Percentiles rank a stretch among this genome's conserved stretches.
phyloP scores from a whole-genome alignment of 2,113 vertebrate species.

The Mellivora capensis region DNA sequence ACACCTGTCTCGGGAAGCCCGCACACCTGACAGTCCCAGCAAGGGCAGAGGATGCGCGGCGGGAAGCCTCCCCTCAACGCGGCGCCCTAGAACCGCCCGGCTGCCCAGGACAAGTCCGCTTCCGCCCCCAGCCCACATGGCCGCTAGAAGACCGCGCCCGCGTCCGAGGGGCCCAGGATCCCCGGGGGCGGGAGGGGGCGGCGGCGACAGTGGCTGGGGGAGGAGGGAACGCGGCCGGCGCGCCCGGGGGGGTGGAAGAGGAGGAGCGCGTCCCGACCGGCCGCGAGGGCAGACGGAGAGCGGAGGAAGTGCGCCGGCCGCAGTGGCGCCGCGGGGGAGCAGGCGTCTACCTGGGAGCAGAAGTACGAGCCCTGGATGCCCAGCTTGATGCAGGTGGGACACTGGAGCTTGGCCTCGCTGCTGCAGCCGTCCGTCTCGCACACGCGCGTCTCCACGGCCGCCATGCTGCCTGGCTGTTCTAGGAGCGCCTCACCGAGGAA shows the following conservation, averaged over 20 bases:
- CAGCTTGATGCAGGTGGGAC: slow-evolving; percentile 98
- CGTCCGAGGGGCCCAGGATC: neutral
- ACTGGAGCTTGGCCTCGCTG: slow-evolving; percentile 97
- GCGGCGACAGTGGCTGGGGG: neutral
- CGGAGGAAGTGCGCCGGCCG: too few relatives aligned
- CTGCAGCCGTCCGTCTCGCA: slow-evolving; percentile 94
- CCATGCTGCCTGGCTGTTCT: slow-evolving; percentile 87
- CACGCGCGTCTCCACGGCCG: slow-evolving; percentile 91
- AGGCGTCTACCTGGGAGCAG: slow-evolving; percentile 93
- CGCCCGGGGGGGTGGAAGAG: neutral
- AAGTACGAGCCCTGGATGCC: slow-evolving; percentile 98
- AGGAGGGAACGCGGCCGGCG: neutral
- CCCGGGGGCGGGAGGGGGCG: neutral
- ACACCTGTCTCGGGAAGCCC: neutral
- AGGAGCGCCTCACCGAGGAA: slow-evolving; percentile 60
- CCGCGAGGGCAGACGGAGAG: neutral
- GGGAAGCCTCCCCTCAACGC: neutral
- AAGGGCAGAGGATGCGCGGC: neutral
- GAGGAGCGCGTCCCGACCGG: neutral
- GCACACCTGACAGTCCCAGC: neutral
- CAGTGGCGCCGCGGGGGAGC: neutral
- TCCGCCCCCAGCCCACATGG: slow-evolving; percentile 37
- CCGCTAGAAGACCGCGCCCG: neutral
- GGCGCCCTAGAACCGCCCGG: neutral
- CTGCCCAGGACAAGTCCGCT: neutral